Evolutionary conservation across 2,888 invertebrate species (phyloP).

Genomic region (Scrobipalpa atriplicella): DNA sequence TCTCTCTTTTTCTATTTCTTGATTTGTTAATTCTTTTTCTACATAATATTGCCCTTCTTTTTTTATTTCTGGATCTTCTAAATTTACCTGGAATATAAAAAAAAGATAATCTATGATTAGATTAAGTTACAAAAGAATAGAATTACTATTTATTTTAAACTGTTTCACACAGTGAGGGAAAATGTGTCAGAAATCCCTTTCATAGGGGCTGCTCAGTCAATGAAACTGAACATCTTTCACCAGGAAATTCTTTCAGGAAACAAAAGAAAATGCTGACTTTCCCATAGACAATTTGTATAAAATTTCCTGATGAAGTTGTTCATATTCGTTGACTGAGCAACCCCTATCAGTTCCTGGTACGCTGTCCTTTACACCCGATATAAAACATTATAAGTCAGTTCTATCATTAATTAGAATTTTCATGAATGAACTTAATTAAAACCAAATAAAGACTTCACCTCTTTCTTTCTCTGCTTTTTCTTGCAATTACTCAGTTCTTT

Average conservation of each 20-base stretch:
- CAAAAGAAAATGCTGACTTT: no score
- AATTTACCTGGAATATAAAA: not conserved
- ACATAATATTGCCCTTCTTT: conserved; percentile 40
- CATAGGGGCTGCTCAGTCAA: no score
- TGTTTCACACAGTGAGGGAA: no score
- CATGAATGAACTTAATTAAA: not conserved
- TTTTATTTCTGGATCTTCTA: not conserved
- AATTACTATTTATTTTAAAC: no score
- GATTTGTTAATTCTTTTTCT: conserved; percentile 52
- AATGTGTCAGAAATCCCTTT: no score
- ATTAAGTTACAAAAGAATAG: not conserved
- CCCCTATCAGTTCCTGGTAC: no score
- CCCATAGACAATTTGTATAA: no score
- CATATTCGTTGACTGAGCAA: no score
- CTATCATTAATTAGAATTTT: not conserved
- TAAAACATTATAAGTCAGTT: not conserved
- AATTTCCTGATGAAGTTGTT: no score
- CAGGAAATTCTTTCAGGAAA: no score
- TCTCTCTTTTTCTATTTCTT: conserved; percentile 61
- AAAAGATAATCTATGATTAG: not conserved
- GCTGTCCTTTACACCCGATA: no score
- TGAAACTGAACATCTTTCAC: no score
- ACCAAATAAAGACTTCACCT: not conserved
- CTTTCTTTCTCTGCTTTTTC: conserved; percentile 2
- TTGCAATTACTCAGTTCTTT: not conserved